These are phyloP conservation scores for Pristionchus arcanus DNA, from an alignment of 2,888 invertebrate species.

Conservation along the genomic window DNA sequence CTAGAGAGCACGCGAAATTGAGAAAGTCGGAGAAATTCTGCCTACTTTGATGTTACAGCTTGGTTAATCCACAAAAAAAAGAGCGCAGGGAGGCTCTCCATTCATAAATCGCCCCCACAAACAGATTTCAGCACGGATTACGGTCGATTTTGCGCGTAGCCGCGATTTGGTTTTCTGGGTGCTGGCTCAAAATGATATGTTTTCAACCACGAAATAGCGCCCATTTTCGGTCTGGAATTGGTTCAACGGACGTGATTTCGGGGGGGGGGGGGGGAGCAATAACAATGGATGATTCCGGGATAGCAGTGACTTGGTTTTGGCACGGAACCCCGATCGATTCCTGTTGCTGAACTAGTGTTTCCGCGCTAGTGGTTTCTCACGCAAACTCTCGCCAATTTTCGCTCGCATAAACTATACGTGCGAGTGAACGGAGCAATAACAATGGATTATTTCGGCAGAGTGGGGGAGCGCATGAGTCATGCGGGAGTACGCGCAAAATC, in stretches of 20 bases:
- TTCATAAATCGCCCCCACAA: conserved; percentile 3
- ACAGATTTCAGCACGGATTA: neutral
- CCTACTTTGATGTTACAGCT: too few relatives aligned
- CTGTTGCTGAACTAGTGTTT: neutral
- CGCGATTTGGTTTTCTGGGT: neutral
- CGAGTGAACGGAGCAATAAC: neutral
- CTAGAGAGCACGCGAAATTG: too few relatives aligned
- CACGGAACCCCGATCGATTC: neutral
- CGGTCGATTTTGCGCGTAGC: neutral
- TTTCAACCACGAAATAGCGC: too few relatives aligned
- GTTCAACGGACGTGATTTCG: too few relatives aligned
- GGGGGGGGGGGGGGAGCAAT: too few relatives aligned
- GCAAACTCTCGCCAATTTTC: neutral
- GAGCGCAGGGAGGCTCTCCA: neutral
- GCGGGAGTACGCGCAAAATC: neutral
- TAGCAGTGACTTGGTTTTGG: too few relatives aligned
- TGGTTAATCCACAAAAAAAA: neutral
- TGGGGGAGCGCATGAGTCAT: neutral
- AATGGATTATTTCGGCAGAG: neutral
- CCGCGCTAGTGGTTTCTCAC: neutral
- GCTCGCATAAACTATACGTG: neutral
- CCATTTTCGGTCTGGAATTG: conserved; percentile 15
- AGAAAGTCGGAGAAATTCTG: too few relatives aligned
- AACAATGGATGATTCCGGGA: too few relatives aligned
- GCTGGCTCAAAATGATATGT: neutral